Conservation (phyloP, 1,140 invertebrate species). For the Tyrophagus putrescentiae region DNA sequence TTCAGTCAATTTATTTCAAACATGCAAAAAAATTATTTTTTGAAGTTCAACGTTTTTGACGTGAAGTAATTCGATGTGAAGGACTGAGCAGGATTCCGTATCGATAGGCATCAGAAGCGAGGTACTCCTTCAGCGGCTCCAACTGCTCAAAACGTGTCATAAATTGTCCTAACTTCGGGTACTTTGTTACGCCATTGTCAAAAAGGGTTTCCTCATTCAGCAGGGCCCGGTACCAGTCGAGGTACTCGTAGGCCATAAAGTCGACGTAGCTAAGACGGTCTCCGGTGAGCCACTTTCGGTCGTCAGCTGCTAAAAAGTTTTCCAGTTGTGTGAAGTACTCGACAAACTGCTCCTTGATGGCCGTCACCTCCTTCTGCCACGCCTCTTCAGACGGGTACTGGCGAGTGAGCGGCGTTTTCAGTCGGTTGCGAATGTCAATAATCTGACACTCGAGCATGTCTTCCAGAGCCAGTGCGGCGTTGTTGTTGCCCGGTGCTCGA, state of each 20-base stretch:
- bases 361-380: constrained; percentile 25
- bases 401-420: constrained; percentile 26
- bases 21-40: too few species aligned
- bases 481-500: too few species aligned
- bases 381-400: constrained; percentile 23
- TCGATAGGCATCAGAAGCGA: constrained; percentile 24
- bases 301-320: constrained; percentile 34
- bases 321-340: constrained; percentile 28
- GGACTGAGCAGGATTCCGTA: constrained; percentile 8
- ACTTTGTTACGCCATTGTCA: too few species aligned
- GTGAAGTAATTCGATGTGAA: not conserved
- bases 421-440: constrained; percentile 36
- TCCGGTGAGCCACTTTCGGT: constrained; percentile 37
- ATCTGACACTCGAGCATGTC: constrained; percentile 37
- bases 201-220: constrained; percentile 32
- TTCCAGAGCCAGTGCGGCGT: too few species aligned
- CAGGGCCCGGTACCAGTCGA: constrained; percentile 35
- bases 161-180: not conserved
- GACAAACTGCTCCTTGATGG: constrained; percentile 30
- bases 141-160: constrained; percentile 13
- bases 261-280: constrained; percentile 39
- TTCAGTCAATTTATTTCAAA: too few species aligned
- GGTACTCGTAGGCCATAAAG: constrained; percentile 39
- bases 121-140: not conserved
- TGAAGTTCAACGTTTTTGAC: not conserved